A percentile compares a stretch with the other conserved stretches of the same genome.
These are phyloP conservation scores for Melipona beecheii DNA, from an alignment of 2,888 invertebrate species.

Conservation along the genomic window DNA sequence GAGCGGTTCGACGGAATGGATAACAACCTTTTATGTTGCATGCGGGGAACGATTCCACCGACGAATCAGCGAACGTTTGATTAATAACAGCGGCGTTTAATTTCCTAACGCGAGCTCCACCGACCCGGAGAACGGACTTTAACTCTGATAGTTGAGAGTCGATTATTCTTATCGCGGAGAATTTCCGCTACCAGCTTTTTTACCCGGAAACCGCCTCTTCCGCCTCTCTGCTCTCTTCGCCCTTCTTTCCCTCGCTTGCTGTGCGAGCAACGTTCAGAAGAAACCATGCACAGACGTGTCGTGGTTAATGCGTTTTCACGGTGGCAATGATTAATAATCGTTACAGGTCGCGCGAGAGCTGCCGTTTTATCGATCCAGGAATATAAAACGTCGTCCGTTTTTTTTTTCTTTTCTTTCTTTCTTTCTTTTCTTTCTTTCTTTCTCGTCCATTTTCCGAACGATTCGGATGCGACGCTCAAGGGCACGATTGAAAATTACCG, in stretches of 20 bases:
- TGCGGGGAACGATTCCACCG: not conserved
- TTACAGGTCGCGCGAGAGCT: constrained; percentile 36
- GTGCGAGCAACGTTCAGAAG: not conserved
- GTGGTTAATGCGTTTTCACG: constrained; percentile 41
- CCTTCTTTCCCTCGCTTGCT: constrained; percentile 52
- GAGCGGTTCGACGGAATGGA: not conserved
- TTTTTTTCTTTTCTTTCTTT: too few relatives aligned
- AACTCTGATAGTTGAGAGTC: constrained; percentile 30
- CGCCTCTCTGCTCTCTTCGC: constrained; percentile 60
- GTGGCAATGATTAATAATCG: constrained; percentile 54
- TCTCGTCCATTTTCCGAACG: not conserved
- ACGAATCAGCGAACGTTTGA: not conserved
- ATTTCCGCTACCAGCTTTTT: constrained; percentile 69
- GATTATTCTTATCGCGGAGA: constrained; percentile 69
- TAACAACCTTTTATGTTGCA: not conserved
- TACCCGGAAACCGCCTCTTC: constrained; percentile 75
- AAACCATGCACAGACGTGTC: constrained; percentile 42
- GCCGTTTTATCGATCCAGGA: constrained; percentile 44
- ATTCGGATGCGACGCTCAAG: not conserved
- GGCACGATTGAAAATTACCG: not conserved
- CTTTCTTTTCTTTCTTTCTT: not conserved
- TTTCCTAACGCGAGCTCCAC: constrained; percentile 35
- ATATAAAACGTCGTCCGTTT: constrained; percentile 37
- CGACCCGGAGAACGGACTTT: not conserved
- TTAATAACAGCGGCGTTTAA: constrained; percentile 29